Evolutionary conservation across 2,797 vertebrate species (phyloP).

Genomic region (Neosilurus mollespiculum): DNA sequence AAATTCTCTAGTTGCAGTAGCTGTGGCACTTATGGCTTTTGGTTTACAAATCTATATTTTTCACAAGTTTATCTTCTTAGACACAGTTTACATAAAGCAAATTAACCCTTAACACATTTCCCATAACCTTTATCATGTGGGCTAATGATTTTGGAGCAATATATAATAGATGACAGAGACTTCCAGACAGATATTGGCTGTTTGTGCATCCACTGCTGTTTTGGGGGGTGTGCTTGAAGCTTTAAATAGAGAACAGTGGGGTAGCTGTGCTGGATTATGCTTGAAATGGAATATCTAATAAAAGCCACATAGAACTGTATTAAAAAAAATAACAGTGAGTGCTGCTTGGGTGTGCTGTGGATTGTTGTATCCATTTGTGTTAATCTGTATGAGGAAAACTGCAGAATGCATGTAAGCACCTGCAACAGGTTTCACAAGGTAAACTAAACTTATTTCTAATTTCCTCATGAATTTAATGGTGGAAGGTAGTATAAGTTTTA

Average conservation of each 20-base stretch:
- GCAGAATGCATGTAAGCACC: neutral
- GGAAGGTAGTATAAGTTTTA: neutral
- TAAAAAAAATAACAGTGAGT: neutral
- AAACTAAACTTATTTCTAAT: neutral
- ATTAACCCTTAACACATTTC: neutral
- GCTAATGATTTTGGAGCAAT: neutral
- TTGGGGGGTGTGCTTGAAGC: conserved; percentile 24
- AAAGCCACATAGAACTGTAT: conserved; percentile 25
- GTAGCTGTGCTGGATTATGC: conserved; percentile 16
- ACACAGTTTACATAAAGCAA: neutral
- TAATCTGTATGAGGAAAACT: neutral
- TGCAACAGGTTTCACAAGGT: neutral
- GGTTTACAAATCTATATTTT: neutral
- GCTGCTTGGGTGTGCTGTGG: neutral
- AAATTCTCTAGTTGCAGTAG: neutral
- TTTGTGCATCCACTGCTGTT: conserved; percentile 12
- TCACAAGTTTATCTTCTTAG: neutral
- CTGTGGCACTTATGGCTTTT: neutral
- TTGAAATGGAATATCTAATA: conserved; percentile 51
- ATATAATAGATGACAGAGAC: conserved; percentile 30
- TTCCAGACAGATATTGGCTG: conserved; percentile 7
- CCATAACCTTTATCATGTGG: neutral
- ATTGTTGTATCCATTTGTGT: neutral
- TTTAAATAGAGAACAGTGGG: conserved; percentile 30
- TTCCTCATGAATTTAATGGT: neutral